Base-by-base conservation (phyloP, 2,113 vertebrate genomes). In the Saimiri boliviensis region DNA sequence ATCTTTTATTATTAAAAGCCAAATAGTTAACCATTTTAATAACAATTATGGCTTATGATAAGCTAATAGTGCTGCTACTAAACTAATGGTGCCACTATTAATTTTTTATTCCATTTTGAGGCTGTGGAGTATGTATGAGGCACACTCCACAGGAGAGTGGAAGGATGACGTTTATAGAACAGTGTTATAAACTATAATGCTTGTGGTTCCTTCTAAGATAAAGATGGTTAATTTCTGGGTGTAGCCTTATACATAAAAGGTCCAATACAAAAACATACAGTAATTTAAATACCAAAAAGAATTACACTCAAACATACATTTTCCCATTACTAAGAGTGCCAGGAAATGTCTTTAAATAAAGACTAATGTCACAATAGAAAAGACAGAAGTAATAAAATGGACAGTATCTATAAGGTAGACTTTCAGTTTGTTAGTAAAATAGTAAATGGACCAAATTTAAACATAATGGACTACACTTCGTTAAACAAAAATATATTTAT, bases 301-400 rank as follows among this genome's bases (percentile, higher is more conserved):
- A 49, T 49, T 76, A 84, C 8, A 11, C 81, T 91, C 23, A 86
- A 40, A 91, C 5, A 45, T 16, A 96, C 77, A 91, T 88, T 71
- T 82, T 71, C 8, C 77, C 77, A 77, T 92, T 68, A 89, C 17
- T 66, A 86, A 77, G 35, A 63, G 56, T 19, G 37, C 12, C 70
- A 84, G 27, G 60, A 86, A 92, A 92, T 80, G 21, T 83, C 30
- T 96, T 58, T n/a, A 83, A 96, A 74, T 87, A 86, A 76, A 97
- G 30, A 86, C 30, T 49, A 70, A 58, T 63, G 42, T 45, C 37
- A 85, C 6, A 95, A 45, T 1, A 92, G 73, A 58, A 94, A 92
- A 79, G 25, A 37, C 1, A 82, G 60, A 14, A 23, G 35, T 79
- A 91, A 81, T 52, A 52, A 54, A 94, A 63, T 2, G 71, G 63